Percentiles rank a stretch among this genome's conserved stretches.
Conservation (phyloP, 2,113 vertebrate species). For the Brachionichthys hirsutus region DNA sequence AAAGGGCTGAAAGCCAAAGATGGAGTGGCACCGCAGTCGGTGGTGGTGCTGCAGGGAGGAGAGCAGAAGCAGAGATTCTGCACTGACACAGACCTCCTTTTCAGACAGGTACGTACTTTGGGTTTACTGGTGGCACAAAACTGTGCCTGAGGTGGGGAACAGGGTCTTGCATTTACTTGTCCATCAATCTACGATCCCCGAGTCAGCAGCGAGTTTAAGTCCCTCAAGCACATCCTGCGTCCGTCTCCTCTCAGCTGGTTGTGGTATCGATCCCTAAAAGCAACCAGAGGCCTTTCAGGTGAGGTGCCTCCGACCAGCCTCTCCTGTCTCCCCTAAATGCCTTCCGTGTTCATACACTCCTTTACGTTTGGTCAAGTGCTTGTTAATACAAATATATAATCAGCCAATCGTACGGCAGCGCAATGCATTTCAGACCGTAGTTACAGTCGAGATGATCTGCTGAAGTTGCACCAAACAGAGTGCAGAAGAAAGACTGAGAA, state of each 20-base stretch:
- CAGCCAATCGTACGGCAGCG: too few species aligned
- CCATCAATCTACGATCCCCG: neutral
- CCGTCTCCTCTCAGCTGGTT: neutral
- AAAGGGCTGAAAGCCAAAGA: slow-evolving; percentile 75
- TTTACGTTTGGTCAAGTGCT: too few species aligned
- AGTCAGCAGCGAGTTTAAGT: neutral
- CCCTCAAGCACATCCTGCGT: too few species aligned
- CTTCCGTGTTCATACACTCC: too few species aligned
- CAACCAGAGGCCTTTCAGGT: neutral
- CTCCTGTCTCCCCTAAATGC: neutral
- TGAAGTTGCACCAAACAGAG: too few species aligned
- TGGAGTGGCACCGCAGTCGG: slow-evolving; percentile 62
- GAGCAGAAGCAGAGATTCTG: slow-evolving; percentile 92
- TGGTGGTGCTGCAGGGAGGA: slow-evolving; percentile 90
- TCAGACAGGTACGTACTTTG: slow-evolving; percentile 85
- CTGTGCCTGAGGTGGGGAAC: neutral
- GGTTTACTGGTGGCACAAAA: neutral
- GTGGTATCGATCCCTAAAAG: neutral
- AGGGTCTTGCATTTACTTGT: neutral
- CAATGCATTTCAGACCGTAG: too few species aligned
- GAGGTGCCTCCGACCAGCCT: neutral
- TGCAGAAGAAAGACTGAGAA: too few species aligned
- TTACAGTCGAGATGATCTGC: too few species aligned
- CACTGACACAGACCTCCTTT: slow-evolving; percentile 87
- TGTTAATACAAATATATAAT: too few species aligned